A percentile compares a stretch with the other conserved stretches of the same genome.
Conservation (phyloP, 2,888 invertebrate genomes). For the Sarcophaga caerulescens region DNA sequence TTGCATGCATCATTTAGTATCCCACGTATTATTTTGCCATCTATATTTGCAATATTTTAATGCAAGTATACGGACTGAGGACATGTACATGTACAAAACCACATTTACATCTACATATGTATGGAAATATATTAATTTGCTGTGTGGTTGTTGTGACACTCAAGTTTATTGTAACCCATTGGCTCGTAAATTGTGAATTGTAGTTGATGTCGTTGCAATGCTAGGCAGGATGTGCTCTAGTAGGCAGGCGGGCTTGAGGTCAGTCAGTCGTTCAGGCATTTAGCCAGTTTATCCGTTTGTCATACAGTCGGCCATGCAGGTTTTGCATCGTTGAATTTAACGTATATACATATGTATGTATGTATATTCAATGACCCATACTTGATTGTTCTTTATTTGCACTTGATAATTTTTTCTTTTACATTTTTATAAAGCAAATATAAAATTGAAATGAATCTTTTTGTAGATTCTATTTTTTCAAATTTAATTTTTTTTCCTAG, state of each 20-base stretch:
- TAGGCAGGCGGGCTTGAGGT: neutral
- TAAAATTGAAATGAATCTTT: too few relatives aligned
- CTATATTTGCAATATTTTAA: neutral
- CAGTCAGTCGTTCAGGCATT: neutral
- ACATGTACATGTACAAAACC: neutral
- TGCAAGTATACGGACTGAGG: neutral
- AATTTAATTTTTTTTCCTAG: too few relatives aligned
- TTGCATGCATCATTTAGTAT: neutral
- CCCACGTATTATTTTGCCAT: neutral
- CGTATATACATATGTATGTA: constrained; percentile 40
- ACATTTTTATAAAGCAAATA: neutral
- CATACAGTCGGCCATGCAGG: constrained; percentile 9
- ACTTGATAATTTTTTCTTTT: neutral
- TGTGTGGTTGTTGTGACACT: constrained; percentile 1
- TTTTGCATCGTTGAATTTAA: constrained; percentile 21
- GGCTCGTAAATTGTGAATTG: constrained; percentile 17
- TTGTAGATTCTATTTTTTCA: too few relatives aligned
- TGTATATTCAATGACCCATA: constrained; percentile 48
- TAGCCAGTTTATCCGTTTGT: neutral
- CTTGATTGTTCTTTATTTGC: constrained; percentile 5
- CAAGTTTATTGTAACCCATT: constrained; percentile 17
- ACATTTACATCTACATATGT: neutral
- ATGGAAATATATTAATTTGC: constrained; percentile 9
- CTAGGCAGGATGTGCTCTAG: neutral
- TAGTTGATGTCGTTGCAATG: neutral